A percentile compares a stretch with the other conserved stretches of the same genome.
Evolutionary conservation across 2,888 invertebrate genomes (phyloP).

Genomic region (Therioaphis trifolii): DNA sequence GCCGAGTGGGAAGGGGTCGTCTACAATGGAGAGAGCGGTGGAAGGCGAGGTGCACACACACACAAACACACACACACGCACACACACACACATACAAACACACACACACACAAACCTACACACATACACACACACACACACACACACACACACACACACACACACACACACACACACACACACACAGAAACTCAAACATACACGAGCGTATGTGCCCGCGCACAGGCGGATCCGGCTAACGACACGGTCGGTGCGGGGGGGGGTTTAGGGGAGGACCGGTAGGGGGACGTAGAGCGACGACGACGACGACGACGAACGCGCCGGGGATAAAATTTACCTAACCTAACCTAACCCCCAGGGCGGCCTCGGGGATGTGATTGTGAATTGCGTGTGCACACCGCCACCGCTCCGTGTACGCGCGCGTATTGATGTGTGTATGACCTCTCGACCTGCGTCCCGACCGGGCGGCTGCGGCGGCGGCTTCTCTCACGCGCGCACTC

Average conservation of each 20-base stretch:
- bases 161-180: neutral
- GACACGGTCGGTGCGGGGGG: neutral
- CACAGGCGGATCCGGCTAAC: too few relatives aligned
- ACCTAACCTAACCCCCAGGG: too few relatives aligned
- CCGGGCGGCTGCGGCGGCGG: conserved; percentile 6
- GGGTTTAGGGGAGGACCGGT: too few relatives aligned
- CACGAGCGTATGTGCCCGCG: neutral
- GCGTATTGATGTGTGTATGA: conserved; percentile 58
- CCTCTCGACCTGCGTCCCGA: conserved; percentile 51
- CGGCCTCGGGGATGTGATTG: conserved; percentile 55
- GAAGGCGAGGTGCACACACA: neutral
- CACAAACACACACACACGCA: neutral
- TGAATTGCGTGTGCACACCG: conserved; percentile 42
- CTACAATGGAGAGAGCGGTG: neutral
- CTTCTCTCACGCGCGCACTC: neutral
- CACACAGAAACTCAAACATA: neutral
- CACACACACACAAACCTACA: neutral
- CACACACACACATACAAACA: neutral
- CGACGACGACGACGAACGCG: neutral
- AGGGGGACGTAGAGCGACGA: neutral
- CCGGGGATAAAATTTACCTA: conserved; percentile 39
- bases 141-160: neutral
- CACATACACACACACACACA: neutral
- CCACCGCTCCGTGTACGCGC: neutral
- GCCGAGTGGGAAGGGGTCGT: neutral